These are phyloP conservation scores for Delia radicum DNA, from an alignment of 1,140 invertebrate genomes.

Conservation along the genomic window DNA sequence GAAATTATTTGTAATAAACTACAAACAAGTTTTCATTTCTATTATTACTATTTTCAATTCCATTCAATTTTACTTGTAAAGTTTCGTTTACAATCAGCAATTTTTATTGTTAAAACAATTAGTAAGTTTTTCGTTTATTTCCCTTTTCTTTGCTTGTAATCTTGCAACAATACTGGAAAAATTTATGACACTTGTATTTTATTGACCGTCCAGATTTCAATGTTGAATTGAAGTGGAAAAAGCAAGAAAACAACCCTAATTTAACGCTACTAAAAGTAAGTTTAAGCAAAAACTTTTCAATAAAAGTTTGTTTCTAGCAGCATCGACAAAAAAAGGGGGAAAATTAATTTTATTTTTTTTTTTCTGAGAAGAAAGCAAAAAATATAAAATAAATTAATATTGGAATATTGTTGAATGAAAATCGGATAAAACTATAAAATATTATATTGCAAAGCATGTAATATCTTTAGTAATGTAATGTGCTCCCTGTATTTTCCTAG, in stretches of 20 bases:
- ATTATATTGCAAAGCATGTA: not conserved
- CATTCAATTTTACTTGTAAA: too few relatives aligned
- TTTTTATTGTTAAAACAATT: not conserved
- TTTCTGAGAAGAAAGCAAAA: not conserved
- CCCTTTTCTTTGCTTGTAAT: not conserved
- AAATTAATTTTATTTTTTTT: not conserved
- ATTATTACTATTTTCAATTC: too few relatives aligned
- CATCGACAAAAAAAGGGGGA: not conserved
- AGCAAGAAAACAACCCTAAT: not conserved
- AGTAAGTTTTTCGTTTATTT: not conserved
- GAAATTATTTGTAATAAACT: too few relatives aligned
- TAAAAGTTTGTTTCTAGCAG: not conserved
- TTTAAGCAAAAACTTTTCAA: not conserved
- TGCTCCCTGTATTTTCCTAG: not conserved
- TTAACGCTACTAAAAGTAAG: too few relatives aligned
- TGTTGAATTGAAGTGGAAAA: not conserved
- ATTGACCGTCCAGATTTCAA: not conserved
- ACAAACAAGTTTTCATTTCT: too few relatives aligned
- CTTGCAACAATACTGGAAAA: not conserved
- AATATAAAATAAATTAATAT: not conserved
- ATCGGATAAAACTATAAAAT: not conserved
- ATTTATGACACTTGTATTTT: not conserved
- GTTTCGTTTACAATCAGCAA: not conserved
- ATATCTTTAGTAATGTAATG: not conserved
- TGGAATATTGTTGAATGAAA: not conserved